Conservation (phyloP, 2,797 vertebrate species). For the Taenioides sp. region DNA sequence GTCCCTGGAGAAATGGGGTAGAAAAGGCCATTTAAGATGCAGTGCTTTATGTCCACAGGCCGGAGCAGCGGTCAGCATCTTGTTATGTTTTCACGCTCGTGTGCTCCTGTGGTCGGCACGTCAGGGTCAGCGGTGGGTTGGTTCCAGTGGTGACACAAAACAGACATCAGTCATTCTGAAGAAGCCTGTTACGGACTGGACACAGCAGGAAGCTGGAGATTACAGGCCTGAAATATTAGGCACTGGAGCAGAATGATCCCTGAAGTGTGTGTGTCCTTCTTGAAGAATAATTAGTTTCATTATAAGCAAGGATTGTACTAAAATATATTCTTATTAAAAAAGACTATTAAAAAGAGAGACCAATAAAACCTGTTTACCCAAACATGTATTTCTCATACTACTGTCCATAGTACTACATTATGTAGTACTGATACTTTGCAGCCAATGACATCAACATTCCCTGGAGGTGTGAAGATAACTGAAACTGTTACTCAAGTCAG, state of each 20-base stretch:
- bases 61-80: conserved; percentile 18
- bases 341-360: too few species aligned
- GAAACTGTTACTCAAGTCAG: too few species aligned
- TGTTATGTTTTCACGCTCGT: conserved; percentile 27
- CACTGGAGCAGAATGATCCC: background rate
- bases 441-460: too few species aligned
- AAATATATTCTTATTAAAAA: background rate
- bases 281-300: background rate
- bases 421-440: too few species aligned
- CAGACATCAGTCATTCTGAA: conserved; percentile 29
- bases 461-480: too few species aligned
- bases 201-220: background rate
- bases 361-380: too few species aligned
- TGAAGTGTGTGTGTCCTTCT: background rate
- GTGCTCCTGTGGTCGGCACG: conserved; percentile 21
- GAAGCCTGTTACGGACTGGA: background rate
- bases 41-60: conserved; percentile 2
- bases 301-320: background rate
- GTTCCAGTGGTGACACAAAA: conserved; percentile 23
- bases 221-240: background rate
- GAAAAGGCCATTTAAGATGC: conserved; percentile 22
- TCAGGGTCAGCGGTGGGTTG: conserved; percentile 7
- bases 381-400: too few species aligned
- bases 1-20: conserved; percentile 16
- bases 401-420: too few species aligned